Evolutionary conservation across 2,797 vertebrate genomes (phyloP), one percentile per base, ranked within the genome.

Genomic region (Artibeus jamaicensis): DNA sequence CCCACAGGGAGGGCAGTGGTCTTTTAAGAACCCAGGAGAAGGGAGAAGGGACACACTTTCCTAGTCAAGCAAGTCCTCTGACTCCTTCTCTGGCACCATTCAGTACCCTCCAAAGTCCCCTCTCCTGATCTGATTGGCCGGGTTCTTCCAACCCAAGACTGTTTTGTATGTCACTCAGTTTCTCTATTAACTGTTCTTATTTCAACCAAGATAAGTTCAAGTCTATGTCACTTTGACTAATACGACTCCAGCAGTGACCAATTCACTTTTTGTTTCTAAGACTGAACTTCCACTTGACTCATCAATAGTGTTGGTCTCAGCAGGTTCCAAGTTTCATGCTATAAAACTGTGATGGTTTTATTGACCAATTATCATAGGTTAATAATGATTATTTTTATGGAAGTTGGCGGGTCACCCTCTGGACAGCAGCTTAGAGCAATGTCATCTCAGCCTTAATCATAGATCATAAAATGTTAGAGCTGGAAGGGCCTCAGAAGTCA

Each of bases 351-450:
- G 94, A 95, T 97, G 92, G 93, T 94, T 97, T 97, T 97, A 97
- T 96, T 95, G 97, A 85, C 92, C 93, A 97, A 91, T 98, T 95
- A 97, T 55, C 86, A 95, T 39, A 96, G 90, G 93, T 90, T 96
- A 97, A 98, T 97, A 94, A 97, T 97, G 96, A 96, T 95, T 97
- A 92, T 94, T 96, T 97, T 94, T 96, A 94, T 95, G 95, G 86
- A 97, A 92, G 92, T 92, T 97, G 83, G 82, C 3, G 15, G 94
- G 95, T 96, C 90, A 96, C 93, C 67, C 91, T 96, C 82, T 84
- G 93, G 86, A 96, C 82, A 95, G 88, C 21, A 0, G 91, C 42
- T 79, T 79, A 83, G 85, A 93, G 81, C 92, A 96, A 93, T 95
- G 96, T 92, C 96, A 93, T 93, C 91, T 87, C 76, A 62, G 46